Conservation (phyloP, 92 coral and sea anemone species). For the Pocillopora meandrina region DNA sequence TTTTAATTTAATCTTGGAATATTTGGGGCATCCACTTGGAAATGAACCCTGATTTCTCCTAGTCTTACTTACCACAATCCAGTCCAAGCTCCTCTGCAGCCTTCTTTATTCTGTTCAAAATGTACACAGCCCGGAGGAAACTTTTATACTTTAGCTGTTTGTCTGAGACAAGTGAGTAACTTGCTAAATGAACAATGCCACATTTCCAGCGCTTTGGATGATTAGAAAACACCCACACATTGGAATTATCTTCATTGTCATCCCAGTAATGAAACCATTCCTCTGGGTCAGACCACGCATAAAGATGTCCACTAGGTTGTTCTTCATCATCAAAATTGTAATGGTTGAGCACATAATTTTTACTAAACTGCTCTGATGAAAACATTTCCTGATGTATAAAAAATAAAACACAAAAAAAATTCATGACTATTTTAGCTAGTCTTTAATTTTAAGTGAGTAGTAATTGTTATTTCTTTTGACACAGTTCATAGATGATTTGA, state of each 20-base stretch:
- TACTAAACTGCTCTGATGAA: constrained; percentile 31
- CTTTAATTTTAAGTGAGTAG: too few species aligned
- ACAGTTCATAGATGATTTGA: too few species aligned
- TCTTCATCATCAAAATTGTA: constrained; percentile 25
- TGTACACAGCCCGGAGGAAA: constrained; percentile 37
- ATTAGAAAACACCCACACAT: constrained; percentile 26
- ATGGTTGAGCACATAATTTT: background rate
- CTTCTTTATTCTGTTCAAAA: constrained; percentile 34
- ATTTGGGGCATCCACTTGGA: background rate
- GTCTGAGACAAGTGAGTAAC: constrained; percentile 13
- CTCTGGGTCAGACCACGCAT: constrained; percentile 20
- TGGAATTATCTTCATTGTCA: constrained; percentile 21
- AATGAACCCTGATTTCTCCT: background rate
- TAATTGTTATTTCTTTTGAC: too few species aligned
- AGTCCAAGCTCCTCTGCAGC: constrained; percentile 41
- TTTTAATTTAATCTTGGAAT: background rate
- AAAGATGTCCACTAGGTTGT: constrained; percentile 17
- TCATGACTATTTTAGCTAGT: too few species aligned
- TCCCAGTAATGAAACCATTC: constrained; percentile 31
- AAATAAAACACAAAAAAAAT: background rate
- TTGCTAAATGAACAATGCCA: constrained; percentile 51
- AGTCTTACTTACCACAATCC: constrained; percentile 38
- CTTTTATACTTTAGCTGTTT: constrained; percentile 39
- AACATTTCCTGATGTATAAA: constrained; percentile 4
- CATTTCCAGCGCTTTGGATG: constrained; percentile 55